A percentile compares a stretch with the other conserved stretches of the same genome.
Evolutionary conservation across 2,888 invertebrate genomes (phyloP).

Genomic region (Smittia sp.): DNA sequence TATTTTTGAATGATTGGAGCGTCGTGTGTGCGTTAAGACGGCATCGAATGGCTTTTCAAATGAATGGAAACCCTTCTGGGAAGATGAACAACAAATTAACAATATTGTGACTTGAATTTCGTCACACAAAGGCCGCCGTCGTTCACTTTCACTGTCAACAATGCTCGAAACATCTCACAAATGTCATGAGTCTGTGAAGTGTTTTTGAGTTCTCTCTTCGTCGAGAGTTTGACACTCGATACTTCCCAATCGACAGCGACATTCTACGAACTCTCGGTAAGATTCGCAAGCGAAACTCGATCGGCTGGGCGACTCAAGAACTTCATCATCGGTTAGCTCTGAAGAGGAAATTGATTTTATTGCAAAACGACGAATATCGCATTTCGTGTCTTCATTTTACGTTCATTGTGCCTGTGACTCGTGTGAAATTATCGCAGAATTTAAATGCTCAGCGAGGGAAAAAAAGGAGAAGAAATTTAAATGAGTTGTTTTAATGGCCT

Average conservation of each 20-base stretch:
- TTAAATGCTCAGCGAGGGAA: not conserved
- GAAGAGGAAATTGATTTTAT: constrained; percentile 11
- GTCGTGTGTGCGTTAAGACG: not conserved
- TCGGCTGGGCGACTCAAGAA: not conserved
- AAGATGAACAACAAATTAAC: not conserved
- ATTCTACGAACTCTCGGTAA: not conserved
- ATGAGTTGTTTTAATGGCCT: constrained; percentile 14
- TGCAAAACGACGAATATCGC: not conserved
- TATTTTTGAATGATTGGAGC: not conserved
- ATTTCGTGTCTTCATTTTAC: not conserved
- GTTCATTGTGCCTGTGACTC: not conserved
- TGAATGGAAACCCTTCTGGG: not conserved
- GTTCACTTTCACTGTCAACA: too few relatives aligned
- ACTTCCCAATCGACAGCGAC: not conserved
- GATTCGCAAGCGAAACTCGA: not conserved
- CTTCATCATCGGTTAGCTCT: not conserved
- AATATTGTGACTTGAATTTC: constrained; percentile 2
- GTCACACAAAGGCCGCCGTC: not conserved
- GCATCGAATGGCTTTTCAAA: not conserved
- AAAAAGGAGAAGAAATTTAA: not conserved
- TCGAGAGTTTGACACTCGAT: not conserved
- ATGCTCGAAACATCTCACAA: too few relatives aligned
- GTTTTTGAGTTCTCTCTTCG: not conserved
- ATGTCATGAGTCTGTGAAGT: not conserved
- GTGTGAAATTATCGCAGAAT: constrained; percentile 12